Evolutionary conservation across 64 coral and sea anemone species (phyloP), one percentile per base, ranked within the genome.

Genomic region (Stichodactyla helianthus): DNA sequence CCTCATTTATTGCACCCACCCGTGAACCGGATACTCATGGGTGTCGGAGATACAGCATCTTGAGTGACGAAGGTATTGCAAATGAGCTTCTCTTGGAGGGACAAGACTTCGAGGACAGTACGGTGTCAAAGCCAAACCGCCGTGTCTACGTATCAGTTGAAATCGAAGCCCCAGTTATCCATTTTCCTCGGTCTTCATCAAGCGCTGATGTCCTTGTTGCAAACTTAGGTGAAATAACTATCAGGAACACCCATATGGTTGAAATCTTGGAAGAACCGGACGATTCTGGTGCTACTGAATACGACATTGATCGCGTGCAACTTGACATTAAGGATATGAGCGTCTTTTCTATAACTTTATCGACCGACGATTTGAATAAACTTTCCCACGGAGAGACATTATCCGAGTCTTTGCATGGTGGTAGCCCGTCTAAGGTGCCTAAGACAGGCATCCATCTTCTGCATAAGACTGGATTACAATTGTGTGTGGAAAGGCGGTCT

Each of bases 301-400:
- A 90, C 74, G 95, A 98, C 79, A 87, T 94, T 71, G 95, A 98
- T 80, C 79, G 93, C 23, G 90, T 98, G 17, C 91, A 92, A 64
- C 87, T 92, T 55, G 95, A 98, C 76, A 94, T 98, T 15, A 92
- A 91, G 71, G 95, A 94, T 20, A 98, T 98, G 95, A 98, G 95
- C 80, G 76, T 98, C 71, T 92, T 85, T 85, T 98, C 89, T 10
- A 70, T 92, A 52, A 87, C 89, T 31, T 27, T 94, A 6, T 88
- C 87, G 0, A 57, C 51, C 10, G 28, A 85, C 23, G 54, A 86
- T 52, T 70, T 63, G 83, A 82, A 54, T 23, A 89, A 63, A 19
- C 20, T 86, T 9, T 95, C 87, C 44, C 84, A 82, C 13, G 88
- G 87, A 23, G 88, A 89, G 16, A 67, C 50, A 17, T 76, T 92